Conservation (phyloP, 2,888 invertebrate species). For the Callyntrura guangdongensis region DNA sequence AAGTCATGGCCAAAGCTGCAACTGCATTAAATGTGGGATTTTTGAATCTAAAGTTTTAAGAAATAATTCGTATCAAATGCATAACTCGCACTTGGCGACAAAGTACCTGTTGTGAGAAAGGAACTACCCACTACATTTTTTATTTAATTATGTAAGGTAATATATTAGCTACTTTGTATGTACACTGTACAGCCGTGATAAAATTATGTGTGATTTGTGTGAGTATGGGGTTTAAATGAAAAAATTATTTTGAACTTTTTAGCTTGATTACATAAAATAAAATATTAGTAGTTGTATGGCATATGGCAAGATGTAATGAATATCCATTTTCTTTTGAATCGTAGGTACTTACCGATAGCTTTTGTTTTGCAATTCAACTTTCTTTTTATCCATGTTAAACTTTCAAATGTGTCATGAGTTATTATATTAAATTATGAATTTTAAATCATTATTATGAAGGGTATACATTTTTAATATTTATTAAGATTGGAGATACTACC, state of each 20-base stretch:
- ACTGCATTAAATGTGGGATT: too few relatives aligned
- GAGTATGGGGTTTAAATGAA: neutral
- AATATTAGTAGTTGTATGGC: neutral
- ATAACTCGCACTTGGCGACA: neutral
- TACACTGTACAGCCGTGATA: neutral
- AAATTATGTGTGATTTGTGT: neutral
- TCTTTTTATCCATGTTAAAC: too few relatives aligned
- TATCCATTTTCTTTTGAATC: too few relatives aligned
- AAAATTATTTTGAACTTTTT: neutral
- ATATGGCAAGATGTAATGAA: too few relatives aligned
- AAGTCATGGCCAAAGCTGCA: slow-evolving; percentile 71
- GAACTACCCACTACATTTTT: neutral
- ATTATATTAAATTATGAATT: too few relatives aligned
- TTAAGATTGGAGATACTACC: too few relatives aligned
- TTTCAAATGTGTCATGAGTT: too few relatives aligned
- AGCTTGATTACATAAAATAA: neutral
- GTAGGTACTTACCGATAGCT: too few relatives aligned
- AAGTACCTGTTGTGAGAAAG: neutral
- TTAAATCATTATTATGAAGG: too few relatives aligned
- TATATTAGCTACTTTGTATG: neutral
- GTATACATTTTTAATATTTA: too few relatives aligned
- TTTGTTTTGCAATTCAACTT: too few relatives aligned
- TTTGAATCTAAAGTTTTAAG: neutral
- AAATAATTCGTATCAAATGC: neutral
- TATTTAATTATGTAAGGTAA: neutral